Base-by-base conservation (phyloP, 2,888 invertebrate species). In the Neria commutata region DNA sequence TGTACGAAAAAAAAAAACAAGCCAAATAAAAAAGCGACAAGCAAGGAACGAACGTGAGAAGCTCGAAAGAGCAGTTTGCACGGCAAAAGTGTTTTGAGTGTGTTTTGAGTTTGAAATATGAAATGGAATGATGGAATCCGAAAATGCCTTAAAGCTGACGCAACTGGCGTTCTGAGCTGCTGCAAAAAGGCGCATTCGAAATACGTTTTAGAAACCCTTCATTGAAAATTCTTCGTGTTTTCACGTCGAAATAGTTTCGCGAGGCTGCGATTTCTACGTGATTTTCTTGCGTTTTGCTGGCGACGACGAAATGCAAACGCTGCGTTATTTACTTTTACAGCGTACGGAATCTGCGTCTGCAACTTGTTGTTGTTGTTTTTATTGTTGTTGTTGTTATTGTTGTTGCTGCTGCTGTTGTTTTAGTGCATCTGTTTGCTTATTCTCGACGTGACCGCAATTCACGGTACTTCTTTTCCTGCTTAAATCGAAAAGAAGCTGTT, bases 401-500 rank as follows among this genome's bases (percentile, higher is more conserved):
- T 29, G 11, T 6, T 11, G 29, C 11, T 29, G 29, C 11, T 29
- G 29, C 29, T 29, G 29, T 6, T 29, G 29, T 29, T 29, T 6
- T 29, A 29, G n/a, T 29, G 29, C 21, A 14, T 3, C 19, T 54
- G 23, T 45, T 58, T 46, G 54, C 24, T 29, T 49, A 8, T 56
- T 52, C 33, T 45, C 29, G 56, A 46, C 53, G 45, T 62, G 61
- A 61, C 58, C 62, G 60, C 63, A 64, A 60, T 66, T 53, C 42
- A 55, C 50, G 46, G 58, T 55, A 25, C 40, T 56, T 56, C 54
- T 48, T 56, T 23, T 1, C n/a, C 16, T 40, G 8, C n/a, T n/a
- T 23, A 46, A 37, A 33, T 54, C 52, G 55, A 50, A 54, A 42
- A 40, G 46, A 57, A 26, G 53, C 46, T n/a, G 58, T 61, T 62